Evolutionary conservation across 2,888 invertebrate genomes (phyloP).

Genomic region (Drosophila prostipennis): DNA sequence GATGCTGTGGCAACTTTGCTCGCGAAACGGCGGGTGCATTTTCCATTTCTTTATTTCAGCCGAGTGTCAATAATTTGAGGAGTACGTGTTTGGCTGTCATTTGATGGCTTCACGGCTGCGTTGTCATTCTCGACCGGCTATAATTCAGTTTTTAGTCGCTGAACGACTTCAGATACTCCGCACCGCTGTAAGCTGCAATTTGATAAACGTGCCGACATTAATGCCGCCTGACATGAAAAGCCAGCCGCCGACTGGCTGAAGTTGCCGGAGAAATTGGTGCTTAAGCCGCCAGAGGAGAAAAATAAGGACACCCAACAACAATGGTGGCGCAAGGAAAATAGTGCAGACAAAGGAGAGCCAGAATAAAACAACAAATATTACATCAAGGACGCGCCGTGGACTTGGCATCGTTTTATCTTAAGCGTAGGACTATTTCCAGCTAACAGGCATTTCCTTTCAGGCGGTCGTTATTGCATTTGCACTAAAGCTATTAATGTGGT

Average conservation of each 20-base stretch:
- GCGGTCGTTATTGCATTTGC: slow-evolving; percentile 11
- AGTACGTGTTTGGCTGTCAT: slow-evolving; percentile 44
- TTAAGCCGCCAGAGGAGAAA: slow-evolving; percentile 22
- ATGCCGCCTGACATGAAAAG: slow-evolving; percentile 56
- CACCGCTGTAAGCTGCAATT: slow-evolving; percentile 57
- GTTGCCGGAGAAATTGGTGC: slow-evolving; percentile 33
- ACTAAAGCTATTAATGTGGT: not conserved
- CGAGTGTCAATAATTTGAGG: slow-evolving; percentile 47
- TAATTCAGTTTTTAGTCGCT: slow-evolving; percentile 39
- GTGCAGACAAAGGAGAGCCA: slow-evolving; percentile 7
- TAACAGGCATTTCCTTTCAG: slow-evolving; percentile 9
- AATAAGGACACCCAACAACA: slow-evolving; percentile 21
- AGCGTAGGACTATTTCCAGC: not conserved
- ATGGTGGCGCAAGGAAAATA: not conserved
- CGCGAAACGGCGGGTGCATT: slow-evolving; percentile 22
- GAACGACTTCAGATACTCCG: slow-evolving; percentile 16
- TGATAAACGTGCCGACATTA: slow-evolving; percentile 70
- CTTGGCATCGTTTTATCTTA: slow-evolving; percentile 12
- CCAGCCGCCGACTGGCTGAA: slow-evolving; percentile 36
- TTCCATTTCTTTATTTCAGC: not conserved
- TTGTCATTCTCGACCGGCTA: slow-evolving; percentile 29
- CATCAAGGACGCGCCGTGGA: slow-evolving; percentile 25
- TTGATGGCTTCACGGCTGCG: slow-evolving; percentile 30
- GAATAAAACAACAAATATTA: slow-evolving; percentile 1
- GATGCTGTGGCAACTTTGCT: slow-evolving; percentile 28